A percentile compares a stretch with the other conserved stretches of the same genome.
phyloP scores from a whole-genome alignment of 2,888 invertebrate species.

The Hyposoter dolosus region DNA sequence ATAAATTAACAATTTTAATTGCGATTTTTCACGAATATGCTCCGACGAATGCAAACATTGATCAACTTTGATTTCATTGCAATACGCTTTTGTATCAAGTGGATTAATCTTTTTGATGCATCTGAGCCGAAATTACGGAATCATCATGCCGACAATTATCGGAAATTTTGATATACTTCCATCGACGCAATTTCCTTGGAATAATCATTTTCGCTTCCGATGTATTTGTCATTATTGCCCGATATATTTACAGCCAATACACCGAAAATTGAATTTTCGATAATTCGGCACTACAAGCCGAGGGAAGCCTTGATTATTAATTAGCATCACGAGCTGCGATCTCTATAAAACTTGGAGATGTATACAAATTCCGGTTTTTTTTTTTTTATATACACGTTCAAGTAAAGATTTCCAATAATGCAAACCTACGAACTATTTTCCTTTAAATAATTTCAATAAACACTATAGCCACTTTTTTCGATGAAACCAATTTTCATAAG shows the following conservation, averaged over 20 bases:
- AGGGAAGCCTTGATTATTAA: neutral
- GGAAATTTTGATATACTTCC: no score
- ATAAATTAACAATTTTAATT: neutral
- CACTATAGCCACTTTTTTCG: neutral
- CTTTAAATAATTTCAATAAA: neutral
- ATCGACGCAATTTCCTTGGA: neutral
- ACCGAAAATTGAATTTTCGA: neutral
- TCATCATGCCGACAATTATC: neutral
- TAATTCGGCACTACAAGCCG: neutral
- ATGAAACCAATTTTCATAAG: neutral
- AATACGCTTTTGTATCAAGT: neutral
- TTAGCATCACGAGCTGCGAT: conserved; percentile 19
- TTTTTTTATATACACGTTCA: neutral
- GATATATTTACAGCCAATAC: neutral
- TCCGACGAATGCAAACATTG: neutral
- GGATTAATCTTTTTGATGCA: neutral
- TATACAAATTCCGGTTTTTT: neutral
- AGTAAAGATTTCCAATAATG: neutral
- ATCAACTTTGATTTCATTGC: neutral
- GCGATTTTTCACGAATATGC: neutral
- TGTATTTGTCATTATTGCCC: neutral
- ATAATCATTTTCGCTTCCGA: no score
- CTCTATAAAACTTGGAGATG: conserved; percentile 11
- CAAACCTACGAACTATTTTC: neutral
- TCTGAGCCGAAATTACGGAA: neutral